Percentiles rank a stretch among this genome's conserved stretches.
Conservation (phyloP, 2,113 vertebrate species). For the Mustelus asterias region DNA sequence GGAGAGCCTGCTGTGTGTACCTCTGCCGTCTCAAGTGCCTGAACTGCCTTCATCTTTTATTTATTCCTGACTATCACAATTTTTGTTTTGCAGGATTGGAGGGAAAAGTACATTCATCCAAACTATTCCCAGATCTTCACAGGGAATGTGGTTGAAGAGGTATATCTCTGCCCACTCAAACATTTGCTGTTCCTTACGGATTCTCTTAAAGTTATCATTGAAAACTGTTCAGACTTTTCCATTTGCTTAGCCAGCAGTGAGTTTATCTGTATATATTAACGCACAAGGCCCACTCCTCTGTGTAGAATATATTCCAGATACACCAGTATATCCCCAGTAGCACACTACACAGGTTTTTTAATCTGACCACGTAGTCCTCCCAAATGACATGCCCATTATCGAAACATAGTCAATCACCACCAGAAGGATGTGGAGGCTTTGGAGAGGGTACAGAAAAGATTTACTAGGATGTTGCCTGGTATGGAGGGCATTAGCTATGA, state of each 20-base stretch:
- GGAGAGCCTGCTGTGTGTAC: background rate
- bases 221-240: background rate
- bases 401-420: background rate
- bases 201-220: background rate
- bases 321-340: background rate
- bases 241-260: background rate
- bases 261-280: background rate
- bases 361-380: too few relatives aligned
- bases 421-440: too few relatives aligned
- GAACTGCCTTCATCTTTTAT: background rate
- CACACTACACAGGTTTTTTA: background rate
- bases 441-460: too few relatives aligned
- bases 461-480: too few relatives aligned
- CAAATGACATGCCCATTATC: background rate
- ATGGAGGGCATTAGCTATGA: too few relatives aligned
- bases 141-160: slow-evolving; percentile 85
- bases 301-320: background rate
- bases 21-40: background rate
- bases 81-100: slow-evolving; percentile 76
- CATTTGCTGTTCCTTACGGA: background rate
- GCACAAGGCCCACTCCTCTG: background rate
- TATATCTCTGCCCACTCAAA: slow-evolving; percentile 42
- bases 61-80: background rate
- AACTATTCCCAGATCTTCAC: slow-evolving; percentile 93
- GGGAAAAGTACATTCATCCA: slow-evolving; percentile 86